Percentiles rank a stretch among this genome's conserved stretches.
Conservation (phyloP, 2,888 invertebrate species). For the Cistogaster globosa region DNA sequence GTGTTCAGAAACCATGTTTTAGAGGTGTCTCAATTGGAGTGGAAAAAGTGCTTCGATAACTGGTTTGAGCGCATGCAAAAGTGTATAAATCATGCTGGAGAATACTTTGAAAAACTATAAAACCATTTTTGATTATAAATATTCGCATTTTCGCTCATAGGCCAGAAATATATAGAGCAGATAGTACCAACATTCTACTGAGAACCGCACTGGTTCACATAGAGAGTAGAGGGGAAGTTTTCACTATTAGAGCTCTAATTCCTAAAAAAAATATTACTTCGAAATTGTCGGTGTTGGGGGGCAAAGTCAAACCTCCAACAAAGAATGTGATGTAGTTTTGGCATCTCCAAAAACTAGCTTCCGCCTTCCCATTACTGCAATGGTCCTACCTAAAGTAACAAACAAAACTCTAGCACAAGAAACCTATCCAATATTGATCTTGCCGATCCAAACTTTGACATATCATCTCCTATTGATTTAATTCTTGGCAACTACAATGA, state of each 20-base stretch:
- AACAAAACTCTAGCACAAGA: not conserved
- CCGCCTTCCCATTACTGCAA: not conserved
- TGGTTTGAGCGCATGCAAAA: too few species aligned
- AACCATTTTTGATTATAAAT: too few species aligned
- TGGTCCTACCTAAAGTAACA: not conserved
- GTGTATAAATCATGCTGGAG: too few species aligned
- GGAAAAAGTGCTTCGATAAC: too few species aligned
- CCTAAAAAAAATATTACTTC: not conserved
- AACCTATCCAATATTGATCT: slow-evolving; percentile 1
- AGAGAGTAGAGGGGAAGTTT: too few species aligned
- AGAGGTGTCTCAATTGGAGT: too few species aligned
- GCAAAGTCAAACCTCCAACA: slow-evolving; percentile 10
- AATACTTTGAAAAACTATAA: too few species aligned
- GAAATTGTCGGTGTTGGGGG: slow-evolving; percentile 37
- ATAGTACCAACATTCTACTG: too few species aligned
- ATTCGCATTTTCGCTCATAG: too few species aligned
- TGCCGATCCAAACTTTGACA: slow-evolving; percentile 43
- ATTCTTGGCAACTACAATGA: slow-evolving; percentile 9
- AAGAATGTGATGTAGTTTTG: slow-evolving; percentile 16
- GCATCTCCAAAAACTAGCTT: not conserved
- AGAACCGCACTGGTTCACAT: too few species aligned
- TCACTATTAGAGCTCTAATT: not conserved
- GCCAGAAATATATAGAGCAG: too few species aligned
- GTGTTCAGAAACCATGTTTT: too few species aligned
- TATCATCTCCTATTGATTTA: slow-evolving; percentile 5